These are phyloP conservation scores for Empis livida DNA, from an alignment of 2,888 invertebrate species.

Conservation along the genomic window DNA sequence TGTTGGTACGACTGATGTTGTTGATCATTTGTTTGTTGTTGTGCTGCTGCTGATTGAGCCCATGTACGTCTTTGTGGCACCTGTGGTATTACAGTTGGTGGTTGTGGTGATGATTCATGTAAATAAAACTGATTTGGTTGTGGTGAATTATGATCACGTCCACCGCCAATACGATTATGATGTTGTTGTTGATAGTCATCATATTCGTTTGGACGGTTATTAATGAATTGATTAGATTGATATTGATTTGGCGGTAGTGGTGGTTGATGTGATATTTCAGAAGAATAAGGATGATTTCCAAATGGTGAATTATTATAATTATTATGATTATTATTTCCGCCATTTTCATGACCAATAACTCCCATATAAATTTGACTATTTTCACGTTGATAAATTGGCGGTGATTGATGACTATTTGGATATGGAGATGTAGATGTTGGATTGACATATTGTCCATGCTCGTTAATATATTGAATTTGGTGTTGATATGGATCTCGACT, in stretches of 20 bases:
- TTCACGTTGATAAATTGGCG: constrained; percentile 38
- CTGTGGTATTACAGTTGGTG: constrained; percentile 35
- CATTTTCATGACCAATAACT: constrained; percentile 34
- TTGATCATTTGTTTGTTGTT: too few species aligned
- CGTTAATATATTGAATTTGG: constrained; percentile 36
- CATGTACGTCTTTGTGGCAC: constrained; percentile 49
- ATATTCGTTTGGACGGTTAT: constrained; percentile 40
- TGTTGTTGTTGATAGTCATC: constrained; percentile 30
- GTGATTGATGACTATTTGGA: constrained; percentile 39
- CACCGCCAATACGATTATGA: constrained; percentile 13
- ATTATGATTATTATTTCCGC: constrained; percentile 10
- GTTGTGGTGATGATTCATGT: constrained; percentile 48
- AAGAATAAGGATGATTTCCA: constrained; percentile 8
- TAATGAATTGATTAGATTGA: constrained; percentile 19
- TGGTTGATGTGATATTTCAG: constrained; percentile 7
- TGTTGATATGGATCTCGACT: constrained; percentile 34
- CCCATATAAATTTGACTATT: constrained; percentile 37
- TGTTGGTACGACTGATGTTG: constrained; percentile 16
- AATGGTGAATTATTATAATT: constrained; percentile 22
- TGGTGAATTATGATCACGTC: constrained; percentile 23
- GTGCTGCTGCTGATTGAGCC: constrained; percentile 43
- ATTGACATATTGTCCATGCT: constrained; percentile 33
- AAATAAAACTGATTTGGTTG: constrained; percentile 58
- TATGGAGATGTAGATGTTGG: constrained; percentile 24
- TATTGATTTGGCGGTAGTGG: constrained; percentile 16